Base-by-base conservation (phyloP, 2,888 invertebrate species). In the Halocaridina rubra region DNA sequence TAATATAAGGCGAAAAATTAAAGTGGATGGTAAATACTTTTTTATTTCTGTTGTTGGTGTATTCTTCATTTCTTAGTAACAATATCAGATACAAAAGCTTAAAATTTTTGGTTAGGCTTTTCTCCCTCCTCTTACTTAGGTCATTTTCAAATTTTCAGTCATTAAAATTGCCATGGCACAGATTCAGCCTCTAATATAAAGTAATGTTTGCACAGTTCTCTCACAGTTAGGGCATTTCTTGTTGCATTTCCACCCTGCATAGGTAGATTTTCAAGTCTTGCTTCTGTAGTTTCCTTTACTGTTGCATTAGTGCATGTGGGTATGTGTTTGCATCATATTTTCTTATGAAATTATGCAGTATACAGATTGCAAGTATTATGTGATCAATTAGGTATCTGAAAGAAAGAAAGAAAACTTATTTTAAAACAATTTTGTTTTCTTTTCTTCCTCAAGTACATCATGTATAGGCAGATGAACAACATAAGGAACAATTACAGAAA, bases 401-500 rank as follows among this genome's bases (percentile, higher is more conserved):
- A 39, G 39, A 78, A 78, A 13, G 32, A 77, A 77, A 77, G 57
- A 10, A 33, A 61, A 33, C 33, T 16, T 57, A n/a, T 78, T n/a
- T 72, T 39, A 72, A 76, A 75, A 75, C 72, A 33, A 46, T 19
- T 3, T 2, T 22, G 74, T 33, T 24, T 39, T 64, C 10, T 29
- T 80, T 69, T 53, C 10, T 79, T 80, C 19, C 22, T 80, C 71
- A 71, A 71, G 71, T 80, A n/a, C 69, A 80, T 71, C 57, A 57
- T 80, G 71, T 80, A 80, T 57, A 30, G 16, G 32, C 57, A 80
- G 80, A 80, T 80, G 71, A 80, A 69, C 93, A 82, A 94, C 92
- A 92, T 94, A 94, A 86, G 46, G 32, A 85, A 75, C 75, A 69
- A 78, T 78, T 82, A 82, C 74, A 81, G 81, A 81, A 81, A 81